Evolutionary conservation across 2,888 invertebrate genomes (phyloP).

Genomic region (Pediacus dermestoides): DNA sequence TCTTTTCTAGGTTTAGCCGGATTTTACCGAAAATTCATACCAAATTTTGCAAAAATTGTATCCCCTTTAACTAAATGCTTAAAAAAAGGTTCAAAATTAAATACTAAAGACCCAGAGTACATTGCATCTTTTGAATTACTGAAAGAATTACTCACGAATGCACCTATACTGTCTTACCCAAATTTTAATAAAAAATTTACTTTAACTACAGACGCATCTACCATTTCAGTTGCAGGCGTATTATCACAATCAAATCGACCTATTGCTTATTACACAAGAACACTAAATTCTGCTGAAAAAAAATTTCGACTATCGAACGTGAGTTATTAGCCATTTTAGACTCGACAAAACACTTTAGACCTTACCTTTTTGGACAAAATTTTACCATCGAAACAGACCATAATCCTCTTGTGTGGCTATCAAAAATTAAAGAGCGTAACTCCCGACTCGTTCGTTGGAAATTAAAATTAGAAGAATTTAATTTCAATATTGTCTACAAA

Average conservation of each 20-base stretch:
- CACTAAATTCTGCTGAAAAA: constrained; percentile 25
- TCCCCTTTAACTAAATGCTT: constrained; percentile 1
- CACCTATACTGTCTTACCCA: constrained; percentile 25
- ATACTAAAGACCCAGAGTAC: constrained; percentile 15
- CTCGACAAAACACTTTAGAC: constrained; percentile 26
- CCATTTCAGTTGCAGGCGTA: constrained; percentile 23
- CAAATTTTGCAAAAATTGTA: constrained; percentile 1
- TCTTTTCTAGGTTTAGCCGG: constrained; percentile 1
- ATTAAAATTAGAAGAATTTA: constrained; percentile 18
- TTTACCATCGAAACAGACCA: constrained; percentile 23
- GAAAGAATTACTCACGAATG: constrained; percentile 26
- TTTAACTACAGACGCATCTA: constrained; percentile 26
- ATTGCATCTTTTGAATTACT: constrained; percentile 23
- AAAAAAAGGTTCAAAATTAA: constrained; percentile 13
- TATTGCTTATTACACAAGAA: constrained; percentile 24
- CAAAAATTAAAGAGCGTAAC: constrained; percentile 21
- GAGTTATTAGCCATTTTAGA: constrained; percentile 25
- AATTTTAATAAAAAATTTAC: constrained; percentile 26
- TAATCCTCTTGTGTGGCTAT: constrained; percentile 23
- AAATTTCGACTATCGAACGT: constrained; percentile 27
- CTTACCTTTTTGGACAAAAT: constrained; percentile 24
- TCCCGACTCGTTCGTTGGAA: constrained; percentile 17
- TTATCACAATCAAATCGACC: constrained; percentile 24
- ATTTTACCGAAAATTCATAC: not conserved
- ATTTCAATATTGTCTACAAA: constrained; percentile 16